phyloP scores from a whole-genome alignment of 2,113 vertebrate genomes.

The Pterocles orientalis region DNA sequence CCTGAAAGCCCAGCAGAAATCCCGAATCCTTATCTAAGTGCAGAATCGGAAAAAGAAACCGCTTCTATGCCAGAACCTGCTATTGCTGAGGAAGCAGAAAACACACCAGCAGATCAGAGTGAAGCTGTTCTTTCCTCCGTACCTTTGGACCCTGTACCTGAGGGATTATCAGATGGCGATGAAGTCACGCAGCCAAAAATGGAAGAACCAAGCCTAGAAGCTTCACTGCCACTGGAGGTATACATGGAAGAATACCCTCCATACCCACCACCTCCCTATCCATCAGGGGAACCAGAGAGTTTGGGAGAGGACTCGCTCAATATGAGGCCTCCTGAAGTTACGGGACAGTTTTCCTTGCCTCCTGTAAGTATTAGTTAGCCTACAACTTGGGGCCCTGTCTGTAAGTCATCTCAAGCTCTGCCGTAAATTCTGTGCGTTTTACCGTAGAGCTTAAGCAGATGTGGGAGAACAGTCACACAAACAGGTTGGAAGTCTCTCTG shows the following conservation, averaged over 20 bases:
- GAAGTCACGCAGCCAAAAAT: background rate
- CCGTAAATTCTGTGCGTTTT: background rate
- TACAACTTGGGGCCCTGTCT: background rate
- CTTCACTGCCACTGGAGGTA: constrained; percentile 79
- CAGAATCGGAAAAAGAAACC: constrained; percentile 62
- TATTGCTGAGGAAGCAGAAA: constrained; percentile 62
- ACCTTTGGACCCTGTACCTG: constrained; percentile 77
- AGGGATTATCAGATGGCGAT: constrained; percentile 60
- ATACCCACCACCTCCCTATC: constrained; percentile 96
- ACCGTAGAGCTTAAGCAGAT: background rate
- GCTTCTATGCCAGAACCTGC: constrained; percentile 45
- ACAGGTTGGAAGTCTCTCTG: background rate
- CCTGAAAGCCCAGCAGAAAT: constrained; percentile 69
- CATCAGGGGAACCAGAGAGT: constrained; percentile 86
- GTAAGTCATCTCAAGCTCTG: background rate
- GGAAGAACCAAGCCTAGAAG: constrained; percentile 64
- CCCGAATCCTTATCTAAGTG: constrained; percentile 70
- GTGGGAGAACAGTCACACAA: background rate
- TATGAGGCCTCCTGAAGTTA: constrained; percentile 93
- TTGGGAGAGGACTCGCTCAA: constrained; percentile 85
- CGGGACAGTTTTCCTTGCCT: constrained; percentile 90
- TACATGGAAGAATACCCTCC: constrained; percentile 95
- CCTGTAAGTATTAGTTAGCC: constrained; percentile 81
- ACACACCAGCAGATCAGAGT: constrained; percentile 51
- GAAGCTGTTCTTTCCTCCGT: constrained; percentile 71